Evolutionary conservation across 2,888 invertebrate genomes (phyloP).

Genomic region (Noctua janthina): DNA sequence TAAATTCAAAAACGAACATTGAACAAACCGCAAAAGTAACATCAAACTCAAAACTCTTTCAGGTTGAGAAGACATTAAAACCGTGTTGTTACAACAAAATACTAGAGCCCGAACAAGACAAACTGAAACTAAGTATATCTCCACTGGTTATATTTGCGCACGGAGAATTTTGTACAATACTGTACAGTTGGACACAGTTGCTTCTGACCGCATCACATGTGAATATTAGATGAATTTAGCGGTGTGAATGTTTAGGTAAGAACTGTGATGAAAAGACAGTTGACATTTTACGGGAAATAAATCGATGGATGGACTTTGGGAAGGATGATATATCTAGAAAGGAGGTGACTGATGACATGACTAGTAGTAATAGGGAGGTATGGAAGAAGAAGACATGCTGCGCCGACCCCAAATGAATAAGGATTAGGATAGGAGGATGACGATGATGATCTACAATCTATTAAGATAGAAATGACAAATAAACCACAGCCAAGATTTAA

Average conservation of each 20-base stretch:
- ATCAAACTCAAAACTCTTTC: constrained; percentile 38
- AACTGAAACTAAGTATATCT: constrained; percentile 46
- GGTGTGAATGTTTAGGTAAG: neutral
- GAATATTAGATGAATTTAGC: constrained; percentile 3
- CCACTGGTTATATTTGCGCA: constrained; percentile 48
- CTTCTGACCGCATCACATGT: constrained; percentile 16
- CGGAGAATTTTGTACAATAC: constrained; percentile 52
- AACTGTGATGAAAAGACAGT: neutral
- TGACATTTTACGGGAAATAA: neutral
- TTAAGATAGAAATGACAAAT: neutral
- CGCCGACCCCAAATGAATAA: neutral
- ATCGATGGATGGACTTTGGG: neutral
- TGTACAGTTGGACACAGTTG: constrained; percentile 39
- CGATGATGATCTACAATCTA: neutral
- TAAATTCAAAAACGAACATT: constrained; percentile 12
- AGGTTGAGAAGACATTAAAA: constrained; percentile 50
- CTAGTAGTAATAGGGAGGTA: neutral
- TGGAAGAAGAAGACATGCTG: neutral
- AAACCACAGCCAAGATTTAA: neutral
- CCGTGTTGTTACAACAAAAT: constrained; percentile 43
- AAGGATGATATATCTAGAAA: neutral
- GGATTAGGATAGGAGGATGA: neutral
- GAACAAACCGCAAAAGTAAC: neutral
- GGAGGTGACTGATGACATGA: neutral
- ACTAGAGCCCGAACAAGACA: constrained; percentile 41